These are phyloP conservation scores for Crocallis elinguaria DNA, from an alignment of 2,888 invertebrate species.

Conservation along the genomic window DNA sequence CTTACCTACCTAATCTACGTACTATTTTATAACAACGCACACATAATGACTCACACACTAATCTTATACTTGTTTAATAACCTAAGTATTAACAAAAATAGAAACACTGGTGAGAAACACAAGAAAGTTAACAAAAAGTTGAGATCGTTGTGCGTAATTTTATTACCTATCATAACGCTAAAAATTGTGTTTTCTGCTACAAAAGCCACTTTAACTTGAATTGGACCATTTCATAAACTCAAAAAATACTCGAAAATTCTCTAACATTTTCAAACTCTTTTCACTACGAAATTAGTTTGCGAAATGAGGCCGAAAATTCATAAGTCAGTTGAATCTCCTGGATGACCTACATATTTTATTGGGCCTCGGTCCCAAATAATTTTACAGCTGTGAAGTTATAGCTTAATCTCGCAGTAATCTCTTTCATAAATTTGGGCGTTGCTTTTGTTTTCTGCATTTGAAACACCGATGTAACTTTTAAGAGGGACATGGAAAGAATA, in stretches of 20 bases:
- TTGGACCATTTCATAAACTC: no score
- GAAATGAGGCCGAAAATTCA: conserved; percentile 8
- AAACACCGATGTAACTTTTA: neutral
- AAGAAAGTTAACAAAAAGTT: no score
- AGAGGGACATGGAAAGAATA: no score
- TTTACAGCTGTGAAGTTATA: conserved; percentile 21
- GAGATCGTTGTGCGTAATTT: no score
- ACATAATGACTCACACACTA: no score
- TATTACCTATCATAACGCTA: neutral
- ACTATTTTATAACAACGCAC: no score
- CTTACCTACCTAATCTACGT: no score
- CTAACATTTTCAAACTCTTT: conserved; percentile 1
- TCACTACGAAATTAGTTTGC: conserved; percentile 1
- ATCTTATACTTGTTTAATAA: no score
- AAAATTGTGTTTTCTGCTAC: neutral
- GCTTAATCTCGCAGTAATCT: conserved; percentile 26
- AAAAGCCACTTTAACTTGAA: no score
- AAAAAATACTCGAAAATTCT: neutral
- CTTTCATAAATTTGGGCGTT: conserved; percentile 17
- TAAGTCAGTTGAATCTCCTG: conserved; percentile 17
- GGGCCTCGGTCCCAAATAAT: conserved; percentile 11
- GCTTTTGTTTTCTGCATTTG: conserved; percentile 15
- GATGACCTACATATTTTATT: conserved; percentile 25
- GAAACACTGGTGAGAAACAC: no score
- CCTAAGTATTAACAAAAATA: no score